phyloP scores from a whole-genome alignment of 2,113 vertebrate species.

The Gadus chalcogrammus region DNA sequence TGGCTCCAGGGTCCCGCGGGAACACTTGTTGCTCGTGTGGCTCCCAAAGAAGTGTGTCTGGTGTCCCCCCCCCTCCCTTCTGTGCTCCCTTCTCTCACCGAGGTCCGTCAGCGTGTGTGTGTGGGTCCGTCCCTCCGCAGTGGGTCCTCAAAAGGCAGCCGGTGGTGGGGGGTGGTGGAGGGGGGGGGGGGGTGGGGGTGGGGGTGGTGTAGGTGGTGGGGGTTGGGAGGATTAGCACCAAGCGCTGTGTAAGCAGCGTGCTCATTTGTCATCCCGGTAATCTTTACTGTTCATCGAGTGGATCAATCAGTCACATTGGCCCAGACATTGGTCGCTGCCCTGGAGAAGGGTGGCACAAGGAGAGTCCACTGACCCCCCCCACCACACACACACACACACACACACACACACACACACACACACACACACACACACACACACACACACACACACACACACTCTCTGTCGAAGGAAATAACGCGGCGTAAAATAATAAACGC shows the following conservation, averaged over 20 bases:
- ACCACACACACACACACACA: too few species aligned
- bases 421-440: too few species aligned
- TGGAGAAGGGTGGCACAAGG: neutral
- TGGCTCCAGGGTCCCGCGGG: too few species aligned
- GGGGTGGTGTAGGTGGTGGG: neutral
- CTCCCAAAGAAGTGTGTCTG: neutral
- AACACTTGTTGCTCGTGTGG: neutral
- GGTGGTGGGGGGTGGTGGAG: neutral
- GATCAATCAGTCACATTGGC: constrained; percentile 81
- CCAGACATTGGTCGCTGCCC: constrained; percentile 50
- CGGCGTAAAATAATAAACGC: too few species aligned
- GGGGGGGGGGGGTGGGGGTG: neutral
- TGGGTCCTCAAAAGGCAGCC: constrained; percentile 71
- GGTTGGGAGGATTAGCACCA: constrained; percentile 72
- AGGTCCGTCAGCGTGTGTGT: constrained; percentile 50
- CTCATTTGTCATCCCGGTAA: constrained; percentile 90
- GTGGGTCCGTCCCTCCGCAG: constrained; percentile 59
- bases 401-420: too few species aligned
- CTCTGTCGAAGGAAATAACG: neutral
- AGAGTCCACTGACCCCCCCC: neutral
- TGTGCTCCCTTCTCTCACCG: constrained; percentile 26
- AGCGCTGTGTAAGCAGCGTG: constrained; percentile 83
- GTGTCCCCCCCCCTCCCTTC: constrained; percentile 22
- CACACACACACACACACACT: too few species aligned
- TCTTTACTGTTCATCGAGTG: constrained; percentile 87